These are phyloP conservation scores for Cataglyphis hispanica DNA, from an alignment of 1,140 invertebrate genomes.

Conservation along the genomic window DNA sequence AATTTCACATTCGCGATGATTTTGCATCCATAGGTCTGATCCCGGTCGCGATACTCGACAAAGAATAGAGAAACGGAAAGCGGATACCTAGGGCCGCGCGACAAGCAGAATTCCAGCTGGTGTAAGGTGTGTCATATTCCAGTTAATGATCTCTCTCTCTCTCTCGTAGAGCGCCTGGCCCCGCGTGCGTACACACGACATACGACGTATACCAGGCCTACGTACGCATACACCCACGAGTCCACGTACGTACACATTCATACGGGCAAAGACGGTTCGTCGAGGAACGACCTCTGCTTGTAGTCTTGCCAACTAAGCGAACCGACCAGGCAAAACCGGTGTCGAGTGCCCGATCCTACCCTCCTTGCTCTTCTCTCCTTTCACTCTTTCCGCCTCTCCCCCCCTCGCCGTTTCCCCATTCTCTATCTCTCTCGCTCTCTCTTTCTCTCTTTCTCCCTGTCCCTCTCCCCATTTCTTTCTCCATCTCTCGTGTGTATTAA, in stretches of 20 bases:
- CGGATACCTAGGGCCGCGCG: conserved; percentile 40
- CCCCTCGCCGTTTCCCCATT: background rate
- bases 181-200: conserved; percentile 21
- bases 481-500: conserved; percentile 43
- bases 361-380: conserved; percentile 47
- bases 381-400: conserved; percentile 15
- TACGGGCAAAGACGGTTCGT: conserved; percentile 30
- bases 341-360: conserved; percentile 43
- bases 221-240: conserved; percentile 16
- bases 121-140: conserved; percentile 66
- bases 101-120: conserved; percentile 65
- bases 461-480: conserved; percentile 22
- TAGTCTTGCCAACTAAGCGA: conserved; percentile 63
- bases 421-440: conserved; percentile 29
- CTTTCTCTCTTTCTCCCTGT: background rate
- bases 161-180: conserved; percentile 42
- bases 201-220: background rate
- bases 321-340: conserved; percentile 63
- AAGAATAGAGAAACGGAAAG: conserved; percentile 61
- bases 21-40: conserved; percentile 1
- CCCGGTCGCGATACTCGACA: conserved; percentile 1
- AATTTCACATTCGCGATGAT: background rate
- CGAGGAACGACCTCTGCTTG: conserved; percentile 51
- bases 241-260: background rate
- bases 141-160: conserved; percentile 55